Percentiles rank a stretch among this genome's conserved stretches.
These are phyloP conservation scores for Thelaira solivaga DNA, from an alignment of 2,888 invertebrate species.

Conservation along the genomic window DNA sequence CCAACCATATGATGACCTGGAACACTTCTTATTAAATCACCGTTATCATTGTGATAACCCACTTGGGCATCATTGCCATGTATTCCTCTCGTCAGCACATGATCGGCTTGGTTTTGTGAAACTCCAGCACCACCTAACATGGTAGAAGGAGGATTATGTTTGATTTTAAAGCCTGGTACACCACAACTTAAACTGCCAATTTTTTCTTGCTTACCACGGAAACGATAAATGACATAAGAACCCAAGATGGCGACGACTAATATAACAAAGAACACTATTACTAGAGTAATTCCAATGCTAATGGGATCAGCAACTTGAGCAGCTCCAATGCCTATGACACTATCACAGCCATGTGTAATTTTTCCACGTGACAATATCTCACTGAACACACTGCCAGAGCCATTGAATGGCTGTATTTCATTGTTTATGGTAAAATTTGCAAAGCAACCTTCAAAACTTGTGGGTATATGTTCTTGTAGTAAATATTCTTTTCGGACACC, in stretches of 20 bases:
- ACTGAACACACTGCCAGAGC: slow-evolving; percentile 88
- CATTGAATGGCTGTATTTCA: slow-evolving; percentile 92
- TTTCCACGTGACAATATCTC: slow-evolving; percentile 85
- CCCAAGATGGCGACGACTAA: slow-evolving; percentile 91
- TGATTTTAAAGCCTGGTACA: slow-evolving; percentile 85
- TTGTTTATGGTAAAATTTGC: slow-evolving; percentile 92
- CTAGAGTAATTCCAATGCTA: slow-evolving; percentile 94
- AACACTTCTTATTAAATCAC: slow-evolving; percentile 86
- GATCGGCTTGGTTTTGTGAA: slow-evolving; percentile 83
- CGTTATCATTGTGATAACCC: slow-evolving; percentile 83
- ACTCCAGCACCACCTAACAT: slow-evolving; percentile 84
- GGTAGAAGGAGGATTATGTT: slow-evolving; percentile 83
- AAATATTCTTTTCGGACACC: slow-evolving; percentile 82
- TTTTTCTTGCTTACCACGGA: slow-evolving; percentile 92
- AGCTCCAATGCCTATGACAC: slow-evolving; percentile 85
- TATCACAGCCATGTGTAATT: slow-evolving; percentile 85
- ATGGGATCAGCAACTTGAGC: slow-evolving; percentile 90
- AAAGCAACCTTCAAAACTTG: slow-evolving; percentile 91
- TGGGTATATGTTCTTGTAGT: slow-evolving; percentile 78
- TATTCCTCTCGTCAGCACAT: slow-evolving; percentile 82
- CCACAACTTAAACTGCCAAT: slow-evolving; percentile 82
- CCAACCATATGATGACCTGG: slow-evolving; percentile 87
- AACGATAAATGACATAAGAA: slow-evolving; percentile 93
- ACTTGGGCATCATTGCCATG: slow-evolving; percentile 84
- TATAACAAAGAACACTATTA: slow-evolving; percentile 95